phyloP scores from a whole-genome alignment of 2,888 invertebrate species.

The Pseudoips prasinana region DNA sequence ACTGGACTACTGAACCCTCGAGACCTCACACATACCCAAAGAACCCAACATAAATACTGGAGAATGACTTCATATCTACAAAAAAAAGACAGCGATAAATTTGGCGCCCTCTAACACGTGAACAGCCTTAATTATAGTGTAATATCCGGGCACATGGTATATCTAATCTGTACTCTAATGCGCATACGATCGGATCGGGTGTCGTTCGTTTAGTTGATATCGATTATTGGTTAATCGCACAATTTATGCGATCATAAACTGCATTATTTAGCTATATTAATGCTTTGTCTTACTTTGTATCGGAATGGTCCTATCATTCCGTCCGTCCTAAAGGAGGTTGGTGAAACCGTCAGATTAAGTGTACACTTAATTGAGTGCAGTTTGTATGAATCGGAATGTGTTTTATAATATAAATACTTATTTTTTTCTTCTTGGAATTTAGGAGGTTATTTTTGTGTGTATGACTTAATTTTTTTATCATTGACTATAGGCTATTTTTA shows the following conservation, averaged over 20 bases:
- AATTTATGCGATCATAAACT: slow-evolving; percentile 25
- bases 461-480: too few species aligned
- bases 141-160: slow-evolving; percentile 69
- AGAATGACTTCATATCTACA: slow-evolving; percentile 76
- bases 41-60: slow-evolving; percentile 72
- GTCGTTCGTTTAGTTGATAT: slow-evolving; percentile 32
- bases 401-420: too few species aligned
- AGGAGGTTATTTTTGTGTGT: too few species aligned
- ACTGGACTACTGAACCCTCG: slow-evolving; percentile 70
- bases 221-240: slow-evolving; percentile 29
- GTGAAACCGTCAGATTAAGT: too few species aligned
- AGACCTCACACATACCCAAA: slow-evolving; percentile 73
- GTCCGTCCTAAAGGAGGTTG: too few species aligned
- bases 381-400: too few species aligned
- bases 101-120: slow-evolving; percentile 79
- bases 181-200: slow-evolving; percentile 37
- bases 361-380: too few species aligned
- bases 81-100: slow-evolving; percentile 81
- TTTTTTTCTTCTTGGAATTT: too few species aligned
- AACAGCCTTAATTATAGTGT: slow-evolving; percentile 80
- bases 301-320: too few species aligned
- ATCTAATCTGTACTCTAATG: slow-evolving; percentile 75
- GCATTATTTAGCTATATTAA: slow-evolving; percentile 14
- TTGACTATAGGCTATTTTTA: too few species aligned
- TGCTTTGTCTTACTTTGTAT: slow-evolving; percentile 13